Evolutionary conservation across 2,797 vertebrate species (phyloP).

Genomic region (Emydoidea blandingii): DNA sequence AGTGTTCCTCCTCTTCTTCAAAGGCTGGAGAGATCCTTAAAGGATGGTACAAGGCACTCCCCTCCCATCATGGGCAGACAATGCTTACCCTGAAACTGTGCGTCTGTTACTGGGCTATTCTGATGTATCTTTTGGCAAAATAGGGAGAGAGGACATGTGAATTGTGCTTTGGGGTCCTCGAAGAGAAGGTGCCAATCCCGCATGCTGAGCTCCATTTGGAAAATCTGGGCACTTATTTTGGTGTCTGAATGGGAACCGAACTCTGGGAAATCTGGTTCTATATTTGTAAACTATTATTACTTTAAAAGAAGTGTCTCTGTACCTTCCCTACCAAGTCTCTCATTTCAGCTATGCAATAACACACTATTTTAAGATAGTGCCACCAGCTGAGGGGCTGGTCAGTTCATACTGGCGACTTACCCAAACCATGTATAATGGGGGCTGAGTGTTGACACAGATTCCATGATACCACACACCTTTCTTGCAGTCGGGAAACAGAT

Average conservation of each 20-base stretch:
- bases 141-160: fast-evolving
- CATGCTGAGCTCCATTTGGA: neutral
- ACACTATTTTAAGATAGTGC: fast-evolving
- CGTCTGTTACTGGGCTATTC: fast-evolving
- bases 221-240: fast-evolving
- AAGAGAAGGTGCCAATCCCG: neutral
- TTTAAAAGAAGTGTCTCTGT: neutral
- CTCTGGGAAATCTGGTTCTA: neutral
- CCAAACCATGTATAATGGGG: neutral
- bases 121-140: neutral
- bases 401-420: neutral
- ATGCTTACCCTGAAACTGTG: neutral
- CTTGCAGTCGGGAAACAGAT: neutral
- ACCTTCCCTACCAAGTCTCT: neutral
- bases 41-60: neutral
- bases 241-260: neutral
- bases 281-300: neutral
- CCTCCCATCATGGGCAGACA: too few species aligned
- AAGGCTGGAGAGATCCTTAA: neutral
- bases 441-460: neutral
- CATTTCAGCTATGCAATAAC: neutral
- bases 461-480: neutral
- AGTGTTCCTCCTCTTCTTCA: neutral
- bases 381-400: neutral
- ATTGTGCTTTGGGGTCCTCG: neutral